Percentiles rank a stretch among this genome's conserved stretches.
These are phyloP conservation scores for Drosophila truncata DNA, from an alignment of 1,140 invertebrate genomes.

Conservation along the genomic window DNA sequence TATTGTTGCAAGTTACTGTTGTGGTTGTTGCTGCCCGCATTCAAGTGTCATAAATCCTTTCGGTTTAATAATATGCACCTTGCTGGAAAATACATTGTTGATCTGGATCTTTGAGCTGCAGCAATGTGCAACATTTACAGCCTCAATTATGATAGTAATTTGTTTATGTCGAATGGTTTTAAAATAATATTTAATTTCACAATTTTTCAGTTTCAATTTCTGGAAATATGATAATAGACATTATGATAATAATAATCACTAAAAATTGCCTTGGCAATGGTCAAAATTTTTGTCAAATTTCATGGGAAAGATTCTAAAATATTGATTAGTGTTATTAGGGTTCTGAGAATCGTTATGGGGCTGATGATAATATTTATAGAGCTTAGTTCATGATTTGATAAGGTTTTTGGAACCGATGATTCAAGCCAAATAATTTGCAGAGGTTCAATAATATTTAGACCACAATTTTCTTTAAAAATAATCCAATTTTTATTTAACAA, in stretches of 20 bases:
- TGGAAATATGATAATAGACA: background rate
- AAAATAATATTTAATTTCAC: background rate
- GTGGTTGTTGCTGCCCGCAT: slow-evolving; percentile 55
- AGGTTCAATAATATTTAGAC: background rate
- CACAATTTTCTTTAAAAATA: background rate
- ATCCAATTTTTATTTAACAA: background rate
- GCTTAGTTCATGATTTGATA: slow-evolving; percentile 11
- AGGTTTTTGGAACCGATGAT: slow-evolving; percentile 16
- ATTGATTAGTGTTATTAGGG: slow-evolving; percentile 6
- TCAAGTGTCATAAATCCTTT: slow-evolving; percentile 80
- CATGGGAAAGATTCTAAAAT: slow-evolving; percentile 8
- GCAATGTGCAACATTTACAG: slow-evolving; percentile 12
- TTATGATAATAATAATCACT: slow-evolving; percentile 4
- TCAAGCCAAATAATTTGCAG: background rate
- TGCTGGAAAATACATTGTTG: slow-evolving; percentile 14
- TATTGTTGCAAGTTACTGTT: slow-evolving; percentile 28
- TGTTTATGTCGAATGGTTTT: slow-evolving; percentile 5
- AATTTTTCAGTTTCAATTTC: background rate
- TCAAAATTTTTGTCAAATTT: slow-evolving; percentile 1
- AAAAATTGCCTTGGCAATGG: background rate
- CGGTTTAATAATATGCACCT: slow-evolving; percentile 79
- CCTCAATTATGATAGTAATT: slow-evolving; percentile 36
- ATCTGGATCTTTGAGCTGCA: slow-evolving; percentile 6
- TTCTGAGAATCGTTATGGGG: slow-evolving; percentile 24
- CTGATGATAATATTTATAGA: slow-evolving; percentile 5